A percentile compares a stretch with the other conserved stretches of the same genome.
phyloP scores from a whole-genome alignment of 2,888 invertebrate genomes.

The Acrocyrtus sp. region DNA sequence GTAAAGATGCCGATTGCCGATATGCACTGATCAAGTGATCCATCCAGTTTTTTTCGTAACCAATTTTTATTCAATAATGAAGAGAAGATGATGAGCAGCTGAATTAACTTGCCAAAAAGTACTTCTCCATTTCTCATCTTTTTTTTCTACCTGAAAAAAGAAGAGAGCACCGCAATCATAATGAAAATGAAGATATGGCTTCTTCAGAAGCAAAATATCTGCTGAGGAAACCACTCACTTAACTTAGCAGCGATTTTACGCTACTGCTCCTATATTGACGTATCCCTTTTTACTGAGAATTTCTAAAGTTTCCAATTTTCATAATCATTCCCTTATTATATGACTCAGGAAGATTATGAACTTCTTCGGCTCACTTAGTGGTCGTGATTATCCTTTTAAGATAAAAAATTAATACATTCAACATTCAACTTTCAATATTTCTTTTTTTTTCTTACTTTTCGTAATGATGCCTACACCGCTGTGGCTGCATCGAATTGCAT shows the following conservation, averaged over 20 bases:
- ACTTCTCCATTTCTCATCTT: neutral
- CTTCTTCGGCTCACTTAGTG: too few species aligned
- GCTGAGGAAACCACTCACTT: too few species aligned
- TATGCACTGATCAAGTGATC: constrained; percentile 33
- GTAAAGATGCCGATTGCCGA: neutral
- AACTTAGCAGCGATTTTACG: too few species aligned
- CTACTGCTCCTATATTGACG: neutral
- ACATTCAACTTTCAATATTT: too few species aligned
- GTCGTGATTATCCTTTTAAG: too few species aligned
- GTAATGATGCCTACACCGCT: too few species aligned
- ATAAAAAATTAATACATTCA: too few species aligned
- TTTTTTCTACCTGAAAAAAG: neutral
- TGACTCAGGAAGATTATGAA: too few species aligned
- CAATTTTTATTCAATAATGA: neutral
- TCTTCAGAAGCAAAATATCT: constrained; percentile 31
- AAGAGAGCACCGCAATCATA: too few species aligned
- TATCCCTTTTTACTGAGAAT: too few species aligned
- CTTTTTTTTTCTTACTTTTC: constrained; percentile 18
- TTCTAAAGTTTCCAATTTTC: constrained; percentile 11
- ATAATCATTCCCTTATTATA: constrained; percentile 3
- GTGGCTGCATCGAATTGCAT: too few species aligned
- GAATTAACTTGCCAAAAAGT: neutral
- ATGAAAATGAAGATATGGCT: constrained; percentile 8
- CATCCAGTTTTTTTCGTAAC: constrained; percentile 24
- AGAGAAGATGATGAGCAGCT: too few species aligned